A percentile compares a stretch with the other conserved stretches of the same genome.
phyloP scores from a whole-genome alignment of 2,113 vertebrate species.

The Potamarius usumacintae region DNA sequence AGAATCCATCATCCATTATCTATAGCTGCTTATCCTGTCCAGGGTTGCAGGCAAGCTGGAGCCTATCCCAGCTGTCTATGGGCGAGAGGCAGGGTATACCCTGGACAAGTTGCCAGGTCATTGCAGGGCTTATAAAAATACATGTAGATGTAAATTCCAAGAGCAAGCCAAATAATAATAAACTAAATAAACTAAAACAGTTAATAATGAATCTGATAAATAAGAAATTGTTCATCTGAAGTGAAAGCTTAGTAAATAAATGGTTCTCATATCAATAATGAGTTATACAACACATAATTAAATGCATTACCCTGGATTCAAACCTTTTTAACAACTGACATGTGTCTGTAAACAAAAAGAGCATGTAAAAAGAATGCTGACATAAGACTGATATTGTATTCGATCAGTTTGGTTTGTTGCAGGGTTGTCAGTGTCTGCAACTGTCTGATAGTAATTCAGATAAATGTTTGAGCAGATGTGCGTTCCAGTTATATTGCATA shows the following conservation, averaged over 20 bases:
- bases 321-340: background rate
- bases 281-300: no score
- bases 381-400: background rate
- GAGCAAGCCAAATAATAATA: background rate
- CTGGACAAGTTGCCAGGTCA: no score
- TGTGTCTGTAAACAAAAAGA: background rate
- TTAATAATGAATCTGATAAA: background rate
- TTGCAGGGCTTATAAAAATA: background rate
- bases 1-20: no score
- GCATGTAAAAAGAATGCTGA: background rate
- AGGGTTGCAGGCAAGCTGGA: no score
- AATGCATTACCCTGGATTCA: background rate
- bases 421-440: background rate
- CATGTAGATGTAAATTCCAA: background rate
- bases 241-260: background rate
- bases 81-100: no score
- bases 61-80: no score
- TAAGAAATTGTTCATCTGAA: background rate
- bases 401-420: background rate
- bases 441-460: background rate
- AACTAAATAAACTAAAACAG: background rate
- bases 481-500: background rate
- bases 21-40: no score
- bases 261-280: background rate
- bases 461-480: background rate